These are phyloP conservation scores for Halictus quadricinctus DNA, from an alignment of 2,888 invertebrate species.

Conservation along the genomic window DNA sequence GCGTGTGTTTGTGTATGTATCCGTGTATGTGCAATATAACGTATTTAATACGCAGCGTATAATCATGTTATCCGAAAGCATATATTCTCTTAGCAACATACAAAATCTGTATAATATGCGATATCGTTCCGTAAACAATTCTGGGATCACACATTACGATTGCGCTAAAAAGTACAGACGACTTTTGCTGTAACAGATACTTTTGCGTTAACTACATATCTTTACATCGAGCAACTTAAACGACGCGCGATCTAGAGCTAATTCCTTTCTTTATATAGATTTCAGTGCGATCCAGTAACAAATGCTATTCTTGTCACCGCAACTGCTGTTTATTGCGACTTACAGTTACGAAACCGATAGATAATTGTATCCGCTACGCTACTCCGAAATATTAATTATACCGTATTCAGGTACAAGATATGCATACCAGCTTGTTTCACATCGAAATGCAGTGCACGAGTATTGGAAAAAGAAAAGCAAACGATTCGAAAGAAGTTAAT, in stretches of 20 bases:
- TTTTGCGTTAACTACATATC: constrained; percentile 1
- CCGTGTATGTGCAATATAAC: neutral
- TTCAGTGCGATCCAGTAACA: constrained; percentile 33
- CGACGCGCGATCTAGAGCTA: constrained; percentile 8
- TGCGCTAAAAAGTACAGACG: constrained; percentile 13
- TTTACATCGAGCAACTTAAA: constrained; percentile 33
- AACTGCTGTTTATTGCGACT: neutral
- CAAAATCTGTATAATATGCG: constrained; percentile 47
- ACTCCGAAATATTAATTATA: constrained; percentile 27
- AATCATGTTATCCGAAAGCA: constrained; percentile 20
- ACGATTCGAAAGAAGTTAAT: neutral
- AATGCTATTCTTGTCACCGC: constrained; percentile 22
- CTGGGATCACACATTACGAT: constrained; percentile 34
- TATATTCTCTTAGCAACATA: constrained; percentile 51
- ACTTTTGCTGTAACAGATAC: constrained; percentile 16
- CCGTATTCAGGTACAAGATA: constrained; percentile 60
- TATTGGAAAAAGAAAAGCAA: neutral
- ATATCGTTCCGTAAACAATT: constrained; percentile 33
- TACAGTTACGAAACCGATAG: constrained; percentile 17
- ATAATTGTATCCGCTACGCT: constrained; percentile 18
- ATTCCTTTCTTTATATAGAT: constrained; percentile 25
- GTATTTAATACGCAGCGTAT: constrained; percentile 8
- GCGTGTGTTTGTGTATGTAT: neutral
- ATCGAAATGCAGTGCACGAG: constrained; percentile 3
- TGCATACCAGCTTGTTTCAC: constrained; percentile 38